Percentiles rank a stretch among this genome's conserved stretches.
Conservation (phyloP, 2,113 vertebrate species). For the Excalfactoria chinensis region DNA sequence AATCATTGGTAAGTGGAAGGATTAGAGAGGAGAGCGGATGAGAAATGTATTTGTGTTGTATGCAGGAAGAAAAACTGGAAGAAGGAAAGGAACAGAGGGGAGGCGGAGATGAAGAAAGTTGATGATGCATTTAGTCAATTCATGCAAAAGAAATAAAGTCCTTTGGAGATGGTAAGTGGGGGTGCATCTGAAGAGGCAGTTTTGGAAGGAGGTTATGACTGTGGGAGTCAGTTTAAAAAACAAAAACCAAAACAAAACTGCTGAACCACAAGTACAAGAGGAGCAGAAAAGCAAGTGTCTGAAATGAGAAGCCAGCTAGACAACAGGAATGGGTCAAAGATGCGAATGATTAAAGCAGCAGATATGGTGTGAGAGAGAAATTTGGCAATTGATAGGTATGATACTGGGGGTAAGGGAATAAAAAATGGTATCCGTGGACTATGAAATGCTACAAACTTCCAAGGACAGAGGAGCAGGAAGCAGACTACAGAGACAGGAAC, state of each 20-base stretch:
- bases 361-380: neutral
- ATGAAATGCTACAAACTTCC: neutral
- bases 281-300: neutral
- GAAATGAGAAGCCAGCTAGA: neutral
- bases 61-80: neutral
- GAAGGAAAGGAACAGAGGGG: neutral
- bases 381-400: neutral
- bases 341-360: neutral
- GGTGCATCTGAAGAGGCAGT: neutral
- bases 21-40: neutral
- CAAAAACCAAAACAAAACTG: neutral
- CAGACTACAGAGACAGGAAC: neutral
- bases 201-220: neutral
- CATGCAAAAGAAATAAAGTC: neutral
- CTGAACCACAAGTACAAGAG: neutral
- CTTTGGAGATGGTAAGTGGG: neutral
- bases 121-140: neutral
- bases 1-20: neutral
- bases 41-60: neutral
- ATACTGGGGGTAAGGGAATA: neutral
- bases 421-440: too few relatives aligned
- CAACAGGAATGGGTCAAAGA: neutral
- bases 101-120: neutral
- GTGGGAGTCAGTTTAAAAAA: neutral
- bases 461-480: neutral